These are phyloP conservation scores for Thamnaconus septentrionalis DNA, from an alignment of 2,113 vertebrate genomes.

Conservation along the genomic window DNA sequence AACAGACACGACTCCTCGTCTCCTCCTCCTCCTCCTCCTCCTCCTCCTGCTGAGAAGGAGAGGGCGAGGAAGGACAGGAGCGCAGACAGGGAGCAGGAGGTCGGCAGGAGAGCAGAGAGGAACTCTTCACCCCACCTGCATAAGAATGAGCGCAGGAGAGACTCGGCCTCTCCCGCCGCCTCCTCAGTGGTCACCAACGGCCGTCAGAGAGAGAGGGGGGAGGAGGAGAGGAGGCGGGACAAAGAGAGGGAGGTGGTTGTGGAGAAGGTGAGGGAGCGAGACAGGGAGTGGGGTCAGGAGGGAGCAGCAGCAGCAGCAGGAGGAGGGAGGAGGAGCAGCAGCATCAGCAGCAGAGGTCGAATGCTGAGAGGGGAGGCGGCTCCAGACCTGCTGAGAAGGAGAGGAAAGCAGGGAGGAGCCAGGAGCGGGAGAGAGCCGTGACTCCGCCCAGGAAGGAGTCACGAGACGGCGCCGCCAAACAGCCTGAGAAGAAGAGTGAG, in stretches of 20 bases:
- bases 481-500: conserved; percentile 15
- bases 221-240: conserved; percentile 20
- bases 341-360: background rate
- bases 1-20: conserved; percentile 54
- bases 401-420: background rate
- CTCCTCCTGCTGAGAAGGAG: conserved; percentile 39
- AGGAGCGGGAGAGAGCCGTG: conserved; percentile 21
- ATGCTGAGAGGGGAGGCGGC: conserved; percentile 8
- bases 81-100: conserved; percentile 45
- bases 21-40: conserved; percentile 29
- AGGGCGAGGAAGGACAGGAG: conserved; percentile 38
- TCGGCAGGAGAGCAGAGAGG: conserved; percentile 27
- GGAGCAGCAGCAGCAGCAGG: background rate
- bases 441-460: conserved; percentile 32
- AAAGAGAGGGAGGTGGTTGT: conserved; percentile 6
- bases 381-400: background rate
- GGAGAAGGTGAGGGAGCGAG: conserved; percentile 29
- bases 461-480: background rate
- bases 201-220: conserved; percentile 13
- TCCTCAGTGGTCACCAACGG: conserved; percentile 31
- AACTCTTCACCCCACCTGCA: conserved; percentile 34
- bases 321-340: background rate
- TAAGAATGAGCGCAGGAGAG: conserved; percentile 31
- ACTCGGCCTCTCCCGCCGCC: conserved; percentile 12
- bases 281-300: background rate